Evolutionary conservation across 2,113 vertebrate species (phyloP), one percentile per base, ranked within the genome.

Genomic region (Pachypanchax playfairii): DNA sequence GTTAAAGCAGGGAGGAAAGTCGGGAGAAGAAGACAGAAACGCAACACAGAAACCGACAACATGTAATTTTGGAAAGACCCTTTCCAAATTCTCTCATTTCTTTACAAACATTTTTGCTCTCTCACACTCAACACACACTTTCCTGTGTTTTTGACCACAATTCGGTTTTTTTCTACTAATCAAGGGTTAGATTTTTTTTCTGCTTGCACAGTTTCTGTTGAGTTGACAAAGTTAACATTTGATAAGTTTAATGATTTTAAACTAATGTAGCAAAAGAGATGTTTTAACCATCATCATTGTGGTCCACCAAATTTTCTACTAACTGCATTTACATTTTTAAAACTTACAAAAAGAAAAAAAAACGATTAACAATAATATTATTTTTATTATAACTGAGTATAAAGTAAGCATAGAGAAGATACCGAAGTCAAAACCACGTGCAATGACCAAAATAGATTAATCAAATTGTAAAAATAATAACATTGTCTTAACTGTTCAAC

Each of bases 11-110:
- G 18, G 20, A 60, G 29, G 24, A 33, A 73, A 36, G 49, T n/a
- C n/a, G 69, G 70, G 35, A 25, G 64, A 65, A 46, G 29, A 35
- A 70, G 54, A 66, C 14, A 22, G 28, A 77, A 38, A 33, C 56
- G 74, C 15, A 72, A 75, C 50, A 78, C 50, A 58, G 43, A 77
- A 73, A 77, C 31, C 48, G 43, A 38, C 50, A 79, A 83, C 73
- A 69, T 63, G 47, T 52, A 75, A 65, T 31, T 59, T 60, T 74
- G 87, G 75, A 85, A 84, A 84, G 73, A 75, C 78, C 80, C 80
- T 80, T 71, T 77, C 49, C 0, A 52, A 59, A 51, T 51, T 75
- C 51, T 53, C 36, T 39, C 54, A 75, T 72, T 65, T 47, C 52
- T 47, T 66, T 21, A 42, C 26, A n/a, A 52, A 41, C 46, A 59